Conservation (phyloP, 2,113 vertebrate species). For the Cottus gobio region DNA sequence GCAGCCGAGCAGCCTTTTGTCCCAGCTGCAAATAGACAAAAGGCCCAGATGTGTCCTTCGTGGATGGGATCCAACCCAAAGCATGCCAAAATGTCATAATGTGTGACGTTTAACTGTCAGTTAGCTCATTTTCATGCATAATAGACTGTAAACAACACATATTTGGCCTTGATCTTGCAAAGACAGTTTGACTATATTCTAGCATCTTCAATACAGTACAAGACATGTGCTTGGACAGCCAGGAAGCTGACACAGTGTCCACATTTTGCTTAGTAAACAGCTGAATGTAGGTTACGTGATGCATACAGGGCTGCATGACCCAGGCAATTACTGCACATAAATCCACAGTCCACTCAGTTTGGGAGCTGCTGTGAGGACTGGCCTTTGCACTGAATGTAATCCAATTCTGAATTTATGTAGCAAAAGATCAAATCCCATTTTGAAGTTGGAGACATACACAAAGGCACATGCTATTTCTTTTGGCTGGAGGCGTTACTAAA, state of each 20-base stretch:
- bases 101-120: background rate
- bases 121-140: background rate
- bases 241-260: constrained; percentile 4
- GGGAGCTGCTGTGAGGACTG: background rate
- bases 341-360: background rate
- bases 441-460: background rate
- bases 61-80: background rate
- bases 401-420: constrained; percentile 11
- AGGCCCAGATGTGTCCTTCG: constrained; percentile 34
- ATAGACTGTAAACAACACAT: background rate
- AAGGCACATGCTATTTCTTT: constrained; percentile 7
- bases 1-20: constrained; percentile 55
- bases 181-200: background rate
- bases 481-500: background rate
- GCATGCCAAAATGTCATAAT: background rate
- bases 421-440: constrained; percentile 1
- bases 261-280: constrained; percentile 32
- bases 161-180: background rate
- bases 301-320: constrained; percentile 14
- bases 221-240: background rate
- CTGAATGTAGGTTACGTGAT: constrained; percentile 43
- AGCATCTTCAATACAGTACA: background rate
- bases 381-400: constrained; percentile 20
- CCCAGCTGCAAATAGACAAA: constrained; percentile 43
- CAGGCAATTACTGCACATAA: constrained; percentile 25